Evolutionary conservation across 2,113 vertebrate species (phyloP).

Genomic region (Albula goreensis): DNA sequence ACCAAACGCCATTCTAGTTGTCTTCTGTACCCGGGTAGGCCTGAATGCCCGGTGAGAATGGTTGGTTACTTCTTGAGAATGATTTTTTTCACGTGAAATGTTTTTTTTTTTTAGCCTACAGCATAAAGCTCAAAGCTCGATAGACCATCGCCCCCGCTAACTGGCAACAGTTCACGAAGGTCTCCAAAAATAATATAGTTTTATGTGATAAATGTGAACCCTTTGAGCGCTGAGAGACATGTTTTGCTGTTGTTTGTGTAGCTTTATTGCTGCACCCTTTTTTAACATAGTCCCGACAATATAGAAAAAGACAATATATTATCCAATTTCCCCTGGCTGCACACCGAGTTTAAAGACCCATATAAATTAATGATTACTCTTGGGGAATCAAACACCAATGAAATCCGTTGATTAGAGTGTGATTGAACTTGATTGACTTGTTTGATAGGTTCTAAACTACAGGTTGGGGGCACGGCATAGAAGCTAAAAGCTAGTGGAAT

Average conservation of each 20-base stretch:
- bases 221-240: background rate
- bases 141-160: background rate
- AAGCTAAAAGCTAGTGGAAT: background rate
- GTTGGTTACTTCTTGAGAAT: background rate
- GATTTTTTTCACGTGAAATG: background rate
- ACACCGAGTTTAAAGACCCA: background rate
- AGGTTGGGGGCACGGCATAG: background rate
- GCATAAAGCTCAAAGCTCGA: background rate
- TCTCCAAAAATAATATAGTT: background rate
- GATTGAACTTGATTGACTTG: background rate
- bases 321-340: background rate
- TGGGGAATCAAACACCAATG: background rate
- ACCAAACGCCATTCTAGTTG: background rate
- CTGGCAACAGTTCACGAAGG: background rate
- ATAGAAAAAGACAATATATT: background rate
- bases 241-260: background rate
- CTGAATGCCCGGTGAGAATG: background rate
- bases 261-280: background rate
- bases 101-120: background rate
- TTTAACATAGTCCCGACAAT: background rate
- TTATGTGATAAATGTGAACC: background rate
- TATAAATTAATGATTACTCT: conserved; percentile 7
- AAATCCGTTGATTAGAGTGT: background rate
- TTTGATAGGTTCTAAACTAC: background rate
- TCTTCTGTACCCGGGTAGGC: background rate